A percentile compares a stretch with the other conserved stretches of the same genome.
Conservation (phyloP, 1,140 invertebrate genomes). For the Caenorhabditis tropicalis region DNA sequence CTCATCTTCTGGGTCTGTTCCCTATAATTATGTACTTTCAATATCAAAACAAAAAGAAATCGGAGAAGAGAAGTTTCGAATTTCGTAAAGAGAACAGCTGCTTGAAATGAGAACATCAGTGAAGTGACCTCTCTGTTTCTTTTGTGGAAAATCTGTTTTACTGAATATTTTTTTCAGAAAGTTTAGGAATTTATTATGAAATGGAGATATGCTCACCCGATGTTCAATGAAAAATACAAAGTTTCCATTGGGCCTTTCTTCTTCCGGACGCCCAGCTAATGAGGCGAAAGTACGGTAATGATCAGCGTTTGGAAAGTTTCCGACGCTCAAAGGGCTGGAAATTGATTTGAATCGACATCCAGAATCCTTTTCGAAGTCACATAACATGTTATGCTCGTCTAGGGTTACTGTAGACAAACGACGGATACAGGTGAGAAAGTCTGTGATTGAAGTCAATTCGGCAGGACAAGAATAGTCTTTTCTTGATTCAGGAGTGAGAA, state of each 20-base stretch:
- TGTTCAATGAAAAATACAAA: constrained; percentile 48
- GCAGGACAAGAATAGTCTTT: neutral
- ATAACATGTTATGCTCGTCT: constrained; percentile 9
- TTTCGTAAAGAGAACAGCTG: neutral
- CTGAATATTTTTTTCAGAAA: no score
- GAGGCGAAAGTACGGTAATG: constrained; percentile 33
- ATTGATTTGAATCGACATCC: constrained; percentile 27
- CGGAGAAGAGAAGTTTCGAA: constrained; percentile 10
- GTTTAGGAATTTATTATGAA: no score
- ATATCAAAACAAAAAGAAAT: neutral
- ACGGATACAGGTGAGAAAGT: constrained; percentile 22
- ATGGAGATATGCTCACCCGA: neutral
- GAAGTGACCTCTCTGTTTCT: neutral
- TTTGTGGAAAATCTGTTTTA: neutral
- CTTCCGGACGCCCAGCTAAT: constrained; percentile 33
- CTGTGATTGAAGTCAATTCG: neutral
- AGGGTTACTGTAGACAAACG: neutral
- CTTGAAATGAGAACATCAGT: neutral
- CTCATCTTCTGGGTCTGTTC: constrained; percentile 40
- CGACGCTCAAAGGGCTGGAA: neutral
- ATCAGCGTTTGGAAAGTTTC: constrained; percentile 24
- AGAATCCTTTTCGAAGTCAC: constrained; percentile 17
- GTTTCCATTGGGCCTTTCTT: constrained; percentile 8
- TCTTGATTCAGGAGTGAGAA: neutral
- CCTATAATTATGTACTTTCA: constrained; percentile 33